Conservation (phyloP, 1,140 invertebrate genomes). For the Wiebesia pumilae region DNA sequence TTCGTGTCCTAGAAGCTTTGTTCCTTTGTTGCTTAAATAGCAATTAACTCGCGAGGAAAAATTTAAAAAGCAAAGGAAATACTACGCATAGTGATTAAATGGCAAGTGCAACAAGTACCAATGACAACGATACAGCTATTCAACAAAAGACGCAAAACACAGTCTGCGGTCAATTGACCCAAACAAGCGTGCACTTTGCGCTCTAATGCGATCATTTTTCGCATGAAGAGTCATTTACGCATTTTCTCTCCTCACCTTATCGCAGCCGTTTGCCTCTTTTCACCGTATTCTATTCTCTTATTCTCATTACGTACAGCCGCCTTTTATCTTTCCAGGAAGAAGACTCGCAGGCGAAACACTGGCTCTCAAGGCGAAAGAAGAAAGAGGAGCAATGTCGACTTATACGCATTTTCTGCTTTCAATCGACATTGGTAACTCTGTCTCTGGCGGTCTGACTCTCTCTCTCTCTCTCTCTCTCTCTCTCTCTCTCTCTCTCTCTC, state of each 20-base stretch:
- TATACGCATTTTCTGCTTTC: not conserved
- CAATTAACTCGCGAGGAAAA: not conserved
- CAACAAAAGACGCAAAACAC: not conserved
- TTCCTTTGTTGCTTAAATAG: not conserved
- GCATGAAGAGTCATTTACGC: not conserved
- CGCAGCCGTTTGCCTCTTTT: not conserved
- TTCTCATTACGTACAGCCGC: not conserved
- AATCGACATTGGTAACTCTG: not conserved
- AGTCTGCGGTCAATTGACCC: not conserved
- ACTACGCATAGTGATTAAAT: not conserved
- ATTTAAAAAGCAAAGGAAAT: not conserved
- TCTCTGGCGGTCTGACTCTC: not conserved
- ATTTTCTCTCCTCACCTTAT: not conserved
- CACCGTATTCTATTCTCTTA: not conserved
- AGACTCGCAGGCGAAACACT: slow-evolving; percentile 16
- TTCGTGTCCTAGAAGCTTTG: not conserved
- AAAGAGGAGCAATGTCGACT: not conserved
- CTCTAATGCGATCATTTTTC: slow-evolving; percentile 8
- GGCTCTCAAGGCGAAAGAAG: not conserved
- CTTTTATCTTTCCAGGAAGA: slow-evolving; percentile 41
- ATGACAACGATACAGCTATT: not conserved
- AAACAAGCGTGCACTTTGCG: not conserved
- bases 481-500: not conserved
- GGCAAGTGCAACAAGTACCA: not conserved
- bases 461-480: not conserved